Base-by-base conservation (phyloP, 2,888 invertebrate genomes). In the Norana najaformis region DNA sequence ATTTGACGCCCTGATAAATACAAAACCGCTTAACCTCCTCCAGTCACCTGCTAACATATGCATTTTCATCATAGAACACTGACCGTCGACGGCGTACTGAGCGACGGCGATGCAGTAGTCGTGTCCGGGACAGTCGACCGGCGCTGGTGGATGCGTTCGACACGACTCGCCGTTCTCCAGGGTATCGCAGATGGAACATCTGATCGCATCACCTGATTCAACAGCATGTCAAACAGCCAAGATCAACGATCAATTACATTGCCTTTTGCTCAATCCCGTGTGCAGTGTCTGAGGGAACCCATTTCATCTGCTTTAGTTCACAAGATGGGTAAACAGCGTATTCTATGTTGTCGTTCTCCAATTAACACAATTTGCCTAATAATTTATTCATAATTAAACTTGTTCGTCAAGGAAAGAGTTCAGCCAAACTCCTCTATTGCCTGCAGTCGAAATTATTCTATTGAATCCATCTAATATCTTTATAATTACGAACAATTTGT, bases 41-140 rank as follows among this genome's bases (percentile, higher is more conserved):
- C n/a, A n/a, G n/a, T n/a, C n/a, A n/a, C n/a, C n/a, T n/a, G n/a
- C n/a, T n/a, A n/a, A n/a, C n/a, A n/a, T n/a, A n/a, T n/a, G n/a
- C n/a, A n/a, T n/a, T n/a, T n/a, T n/a, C n/a, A n/a, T n/a, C n/a
- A n/a, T n/a, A n/a, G n/a, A n/a, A n/a, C n/a, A 69, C 69, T 69
- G 69, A 69, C 69, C 69, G 69, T 69, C 69, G n/a, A 82, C n/a
- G 18, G 38, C 16, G 89, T 89, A 89, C 83, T 36, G 53, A 30
- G 89, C 89, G n/a, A 89, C 83, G 4, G 85, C 82, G n/a, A 89
- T 82, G 89, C 89, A 89, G 85, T 82, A 82, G 83, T 89, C 83
- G 38, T 82, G 37, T 30, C n/a, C 39, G 11, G 37, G 34, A n/a
- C 89, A 89, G n/a, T 37, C 83, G 53, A 34, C n/a, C 0, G 89